Evolutionary conservation across 2,113 vertebrate genomes (phyloP), one percentile per base, ranked within the genome.

Genomic region (Shinisaurus crocodilurus): DNA sequence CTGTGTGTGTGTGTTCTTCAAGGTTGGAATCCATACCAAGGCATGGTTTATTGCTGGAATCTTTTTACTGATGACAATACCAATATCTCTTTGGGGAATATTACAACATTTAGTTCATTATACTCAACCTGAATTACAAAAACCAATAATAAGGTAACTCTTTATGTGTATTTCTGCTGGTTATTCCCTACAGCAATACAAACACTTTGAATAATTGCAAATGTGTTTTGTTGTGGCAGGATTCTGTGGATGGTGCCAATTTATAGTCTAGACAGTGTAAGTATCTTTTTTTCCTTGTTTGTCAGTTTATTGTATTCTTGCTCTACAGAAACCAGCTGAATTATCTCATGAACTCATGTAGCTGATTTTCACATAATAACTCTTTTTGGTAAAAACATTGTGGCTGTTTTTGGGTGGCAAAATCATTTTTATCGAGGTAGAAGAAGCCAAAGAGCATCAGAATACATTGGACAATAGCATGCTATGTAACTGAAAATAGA

Each of bases 231-330:
- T 94, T 89, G 48, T 88, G 82, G 96, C 95, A 99, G 99, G 95
- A 99, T 99, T 96, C 97, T 99, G 89, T 99, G 99, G 99, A 99
- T 99, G 99, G 99, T 99, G 90, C 99, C 99, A 25, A 99, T 99
- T 96, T 99, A 99, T 97, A 99, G 99, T 95, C 97, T 99, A 96
- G 99, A 99, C 96, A 99, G 99, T 94, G 99, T 99, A 97, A 99
- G 99, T 99, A 94, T 86, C 25, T 94, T 93, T 82, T 92, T 70
- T 95, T 90, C 23, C 3, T 12, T 50, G 34, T 89, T 94, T 95
- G 74, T 54, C 70, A 94, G 88, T 54, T 92, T 40, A 37, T 20
- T 86, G 48, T 32, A 27, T 57, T 37, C 1, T 86, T 90, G 79
- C 70, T 88, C 2, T 57, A 60, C 72, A 37, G 32, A 91, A 60